A percentile compares a stretch with the other conserved stretches of the same genome.
Evolutionary conservation across 2,888 invertebrate genomes (phyloP).

Genomic region (Molanna angustata): DNA sequence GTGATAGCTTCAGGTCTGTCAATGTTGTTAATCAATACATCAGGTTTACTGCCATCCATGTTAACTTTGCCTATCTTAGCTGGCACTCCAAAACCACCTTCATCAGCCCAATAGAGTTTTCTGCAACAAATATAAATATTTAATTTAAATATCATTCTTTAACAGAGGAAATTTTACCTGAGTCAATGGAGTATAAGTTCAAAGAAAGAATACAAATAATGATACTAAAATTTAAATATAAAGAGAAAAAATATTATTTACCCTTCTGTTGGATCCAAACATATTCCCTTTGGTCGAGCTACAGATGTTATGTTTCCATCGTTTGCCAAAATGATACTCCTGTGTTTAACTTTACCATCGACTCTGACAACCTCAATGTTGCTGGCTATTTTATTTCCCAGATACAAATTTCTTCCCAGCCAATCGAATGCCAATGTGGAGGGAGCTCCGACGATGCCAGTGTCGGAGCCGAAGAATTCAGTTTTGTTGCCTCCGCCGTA

Average conservation of each 20-base stretch:
- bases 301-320: conserved; percentile 84
- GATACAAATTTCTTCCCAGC: conserved; percentile 91
- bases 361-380: conserved; percentile 88
- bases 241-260: conserved; percentile 40
- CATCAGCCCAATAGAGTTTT: conserved; percentile 94
- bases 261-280: conserved; percentile 91
- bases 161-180: background rate
- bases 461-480: conserved; percentile 75
- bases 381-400: conserved; percentile 85
- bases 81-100: conserved; percentile 86
- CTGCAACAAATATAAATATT: conserved; percentile 42
- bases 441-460: conserved; percentile 88
- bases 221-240: background rate
- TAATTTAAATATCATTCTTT: background rate
- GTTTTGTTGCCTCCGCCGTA: conserved; percentile 83
- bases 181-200: background rate
- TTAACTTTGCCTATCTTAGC: conserved; percentile 86
- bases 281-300: conserved; percentile 82
- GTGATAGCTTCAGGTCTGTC: conserved; percentile 81
- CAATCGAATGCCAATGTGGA: conserved; percentile 94
- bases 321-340: conserved; percentile 85
- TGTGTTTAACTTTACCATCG: conserved; percentile 79
- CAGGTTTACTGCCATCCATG: conserved; percentile 87
- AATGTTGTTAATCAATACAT: conserved; percentile 67
- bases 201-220: background rate